phyloP scores from a whole-genome alignment of 2,113 vertebrate genomes.

The Oryzias melastigma region DNA sequence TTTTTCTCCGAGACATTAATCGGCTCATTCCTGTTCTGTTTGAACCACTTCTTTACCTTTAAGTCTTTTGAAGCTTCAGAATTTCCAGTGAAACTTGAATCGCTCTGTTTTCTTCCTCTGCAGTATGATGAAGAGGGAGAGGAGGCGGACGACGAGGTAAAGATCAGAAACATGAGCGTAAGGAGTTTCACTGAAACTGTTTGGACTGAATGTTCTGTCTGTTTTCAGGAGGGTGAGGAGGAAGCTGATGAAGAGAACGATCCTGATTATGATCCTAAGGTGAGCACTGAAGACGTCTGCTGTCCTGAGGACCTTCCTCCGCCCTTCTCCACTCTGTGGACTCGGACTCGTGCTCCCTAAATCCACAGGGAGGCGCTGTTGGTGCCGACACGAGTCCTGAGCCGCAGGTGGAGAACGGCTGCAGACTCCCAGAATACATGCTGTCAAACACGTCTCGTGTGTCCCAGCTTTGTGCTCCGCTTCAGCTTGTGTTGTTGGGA shows the following conservation, averaged over 20 bases:
- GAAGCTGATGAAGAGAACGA: conserved; percentile 99
- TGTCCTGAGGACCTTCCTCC: conserved; percentile 36
- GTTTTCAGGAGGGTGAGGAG: conserved; percentile 92
- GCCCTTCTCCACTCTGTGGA: conserved; percentile 51
- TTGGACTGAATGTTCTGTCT: conserved; percentile 13
- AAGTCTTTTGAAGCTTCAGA: no score
- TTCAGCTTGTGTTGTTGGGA: conserved; percentile 36
- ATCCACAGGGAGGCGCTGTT: neutral
- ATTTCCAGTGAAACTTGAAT: no score
- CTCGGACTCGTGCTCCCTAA: conserved; percentile 18
- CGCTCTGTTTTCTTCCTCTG: neutral
- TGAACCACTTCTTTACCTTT: no score
- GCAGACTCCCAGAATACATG: conserved; percentile 66
- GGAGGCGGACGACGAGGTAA: conserved; percentile 97
- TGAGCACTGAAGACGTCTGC: conserved; percentile 62
- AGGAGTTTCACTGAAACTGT: no score
- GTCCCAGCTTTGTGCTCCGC: conserved; percentile 42
- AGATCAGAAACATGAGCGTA: neutral
- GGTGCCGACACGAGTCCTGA: conserved; percentile 9
- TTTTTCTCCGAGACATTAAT: no score
- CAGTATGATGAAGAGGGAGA: conserved; percentile 99
- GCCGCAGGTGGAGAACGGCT: conserved; percentile 43
- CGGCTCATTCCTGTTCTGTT: no score
- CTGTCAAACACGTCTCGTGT: conserved; percentile 59
- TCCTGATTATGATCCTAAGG: conserved; percentile 96